Evolutionary conservation across 2,113 vertebrate species (phyloP), one percentile per base, ranked within the genome.

Genomic region (Phyllostomus discolor): DNA sequence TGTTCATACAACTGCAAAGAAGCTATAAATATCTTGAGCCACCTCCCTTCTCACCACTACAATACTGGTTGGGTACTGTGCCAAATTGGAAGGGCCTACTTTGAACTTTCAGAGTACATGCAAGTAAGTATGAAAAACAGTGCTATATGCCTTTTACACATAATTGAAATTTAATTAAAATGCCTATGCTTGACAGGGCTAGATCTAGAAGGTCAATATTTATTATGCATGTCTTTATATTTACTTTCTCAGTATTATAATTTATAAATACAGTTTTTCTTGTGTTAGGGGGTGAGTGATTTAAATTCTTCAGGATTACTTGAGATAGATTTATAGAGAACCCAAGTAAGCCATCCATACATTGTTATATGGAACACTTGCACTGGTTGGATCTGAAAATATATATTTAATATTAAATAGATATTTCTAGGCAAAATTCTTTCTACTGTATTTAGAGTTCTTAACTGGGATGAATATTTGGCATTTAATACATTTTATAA

Each of bases 11-110:
- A 99, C 98, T 99, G 99, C 97, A 99, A 99, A 98, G 99, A 99
- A 96, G 99, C 99, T 76, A 99, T 99, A 95, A 98, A 97, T 96
- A 99, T 99, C 95, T 97, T 99, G 96, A 99, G 99, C 96, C 99
- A 99, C 78, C 99, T 99, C 3, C 99, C 99, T 15, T 99, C 99
- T 62, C 99, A 99, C 96, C 99, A 99, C 98, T 99, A 99, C 98
- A 99, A 99, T 98, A 99, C 99, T 0, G 99, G 99, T 96, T 99
- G 99, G 99, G 99, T 99, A 69, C 98, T 99, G 95, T 99, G 99
- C 69, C 99, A 99, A 93, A 99, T 99, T 62, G 99, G 99, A 96
- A 99, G 99, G 96, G 99, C 99, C 24, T 99, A 99, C 98, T 99
- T 99, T 19, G 99, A 99, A 72, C 99, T 99, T 94, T 99, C 99